Evolutionary conservation across 2,113 vertebrate genomes (phyloP).

Genomic region (Elanoides forficatus): DNA sequence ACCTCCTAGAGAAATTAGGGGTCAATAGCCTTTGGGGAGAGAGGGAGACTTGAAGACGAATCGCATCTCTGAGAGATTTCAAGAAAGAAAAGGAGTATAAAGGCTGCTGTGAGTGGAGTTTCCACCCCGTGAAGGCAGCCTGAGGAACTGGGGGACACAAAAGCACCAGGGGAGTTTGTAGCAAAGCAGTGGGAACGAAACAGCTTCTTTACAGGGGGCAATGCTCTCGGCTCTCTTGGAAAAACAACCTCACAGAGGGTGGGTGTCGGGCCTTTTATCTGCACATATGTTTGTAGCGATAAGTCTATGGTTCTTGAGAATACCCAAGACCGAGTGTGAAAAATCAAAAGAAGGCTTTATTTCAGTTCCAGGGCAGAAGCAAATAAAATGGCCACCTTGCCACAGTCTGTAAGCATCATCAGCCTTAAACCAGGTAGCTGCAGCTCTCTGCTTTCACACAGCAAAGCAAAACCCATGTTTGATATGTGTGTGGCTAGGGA

Average conservation of each 20-base stretch:
- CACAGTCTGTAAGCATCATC: background rate
- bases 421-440: background rate
- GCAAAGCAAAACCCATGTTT: background rate
- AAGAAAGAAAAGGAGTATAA: background rate
- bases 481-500: background rate
- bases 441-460: background rate
- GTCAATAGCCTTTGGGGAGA: background rate
- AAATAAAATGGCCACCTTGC: background rate
- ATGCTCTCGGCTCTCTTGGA: background rate
- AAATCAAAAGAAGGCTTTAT: background rate
- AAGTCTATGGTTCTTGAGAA: background rate
- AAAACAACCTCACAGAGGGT: background rate
- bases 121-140: background rate
- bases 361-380: background rate
- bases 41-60: background rate
- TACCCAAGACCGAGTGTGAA: background rate
- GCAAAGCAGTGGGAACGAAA: background rate
- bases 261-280: background rate
- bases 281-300: background rate
- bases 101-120: background rate
- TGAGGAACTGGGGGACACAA: background rate
- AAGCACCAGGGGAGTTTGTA: background rate
- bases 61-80: background rate
- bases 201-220: background rate
- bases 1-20: background rate